These are phyloP conservation scores for Leptothorax acervorum DNA, from an alignment of 2,888 invertebrate species.

Conservation along the genomic window DNA sequence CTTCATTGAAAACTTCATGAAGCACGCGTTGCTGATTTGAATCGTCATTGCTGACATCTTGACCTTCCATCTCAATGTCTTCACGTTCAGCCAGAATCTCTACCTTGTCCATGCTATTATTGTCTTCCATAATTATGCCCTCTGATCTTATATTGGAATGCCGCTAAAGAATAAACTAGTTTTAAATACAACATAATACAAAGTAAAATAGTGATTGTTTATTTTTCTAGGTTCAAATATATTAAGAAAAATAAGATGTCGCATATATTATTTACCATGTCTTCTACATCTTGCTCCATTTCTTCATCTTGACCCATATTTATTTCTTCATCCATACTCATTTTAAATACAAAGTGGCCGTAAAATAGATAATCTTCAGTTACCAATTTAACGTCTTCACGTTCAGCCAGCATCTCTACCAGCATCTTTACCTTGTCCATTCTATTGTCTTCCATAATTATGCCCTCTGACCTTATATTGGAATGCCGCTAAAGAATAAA, in stretches of 20 bases:
- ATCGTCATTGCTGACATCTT: slow-evolving; percentile 65
- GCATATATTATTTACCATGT: slow-evolving; percentile 74
- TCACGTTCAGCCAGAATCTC: no score
- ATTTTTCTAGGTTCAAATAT: no score
- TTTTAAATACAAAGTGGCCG: no score
- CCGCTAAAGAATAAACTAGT: slow-evolving; percentile 20
- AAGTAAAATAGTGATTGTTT: neutral
- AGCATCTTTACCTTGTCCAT: slow-evolving; percentile 74
- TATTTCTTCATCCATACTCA: no score
- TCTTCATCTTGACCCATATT: no score
- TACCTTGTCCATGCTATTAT: no score
- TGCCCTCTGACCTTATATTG: slow-evolving; percentile 56
- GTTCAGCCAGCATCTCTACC: no score
- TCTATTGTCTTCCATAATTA: slow-evolving; percentile 72
- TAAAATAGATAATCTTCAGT: no score
- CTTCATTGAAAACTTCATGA: slow-evolving; percentile 78
- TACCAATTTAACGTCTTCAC: slow-evolving; percentile 64
- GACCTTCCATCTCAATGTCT: slow-evolving; percentile 66
- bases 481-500: slow-evolving; percentile 52
- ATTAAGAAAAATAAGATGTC: neutral
- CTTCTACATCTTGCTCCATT: slow-evolving; percentile 61
- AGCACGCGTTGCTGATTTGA: slow-evolving; percentile 60
- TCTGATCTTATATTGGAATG: slow-evolving; percentile 26
- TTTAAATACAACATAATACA: neutral
- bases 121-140: no score